These are phyloP conservation scores for Lucinisca nassula DNA, from an alignment of 2,888 invertebrate species.

Conservation along the genomic window DNA sequence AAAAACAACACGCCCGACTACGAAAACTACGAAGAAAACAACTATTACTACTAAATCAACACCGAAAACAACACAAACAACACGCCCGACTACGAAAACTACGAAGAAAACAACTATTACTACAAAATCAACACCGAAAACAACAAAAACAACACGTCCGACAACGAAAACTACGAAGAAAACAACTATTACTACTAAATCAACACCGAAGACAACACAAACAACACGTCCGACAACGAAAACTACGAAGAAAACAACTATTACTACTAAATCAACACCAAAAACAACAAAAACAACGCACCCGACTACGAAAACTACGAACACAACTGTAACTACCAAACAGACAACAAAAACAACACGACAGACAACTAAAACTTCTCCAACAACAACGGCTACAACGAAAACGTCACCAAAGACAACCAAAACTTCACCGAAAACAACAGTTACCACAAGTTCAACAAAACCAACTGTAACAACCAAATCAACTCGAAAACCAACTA, in stretches of 20 bases:
- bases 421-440: not conserved
- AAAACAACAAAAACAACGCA: not conserved
- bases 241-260: not conserved
- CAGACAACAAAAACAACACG: no score
- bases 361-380: not conserved
- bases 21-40: not conserved
- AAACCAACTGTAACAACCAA: not conserved
- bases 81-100: not conserved
- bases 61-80: not conserved
- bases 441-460: not conserved
- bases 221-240: not conserved
- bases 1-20: not conserved
- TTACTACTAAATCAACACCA: not conserved
- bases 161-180: not conserved
- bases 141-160: not conserved
- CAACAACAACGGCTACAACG: not conserved
- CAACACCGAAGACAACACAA: not conserved
- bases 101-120: not conserved
- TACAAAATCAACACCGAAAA: not conserved
- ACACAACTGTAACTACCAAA: not conserved
- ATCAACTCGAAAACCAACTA: not conserved
- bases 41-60: not conserved
- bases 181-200: not conserved
- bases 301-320: not conserved
- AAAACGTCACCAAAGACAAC: not conserved